These are phyloP conservation scores for Charina bottae DNA, from an alignment of 2,113 vertebrate species.

Conservation along the genomic window DNA sequence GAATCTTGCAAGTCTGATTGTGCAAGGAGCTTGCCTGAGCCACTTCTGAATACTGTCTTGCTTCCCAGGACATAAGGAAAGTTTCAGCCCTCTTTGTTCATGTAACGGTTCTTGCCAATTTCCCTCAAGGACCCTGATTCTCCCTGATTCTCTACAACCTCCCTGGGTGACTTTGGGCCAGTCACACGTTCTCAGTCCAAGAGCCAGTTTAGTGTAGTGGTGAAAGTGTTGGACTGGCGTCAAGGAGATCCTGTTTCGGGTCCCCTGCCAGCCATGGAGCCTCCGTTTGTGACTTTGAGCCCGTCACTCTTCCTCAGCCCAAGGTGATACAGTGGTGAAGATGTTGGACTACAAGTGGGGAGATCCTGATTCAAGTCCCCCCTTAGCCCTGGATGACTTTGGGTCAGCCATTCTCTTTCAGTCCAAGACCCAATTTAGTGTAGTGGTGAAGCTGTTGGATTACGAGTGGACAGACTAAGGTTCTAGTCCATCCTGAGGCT, in stretches of 20 bases:
- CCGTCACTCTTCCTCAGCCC: too few species aligned
- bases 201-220: neutral
- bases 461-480: too few species aligned
- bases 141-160: neutral
- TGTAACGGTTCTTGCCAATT: neutral
- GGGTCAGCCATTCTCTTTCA: too few species aligned
- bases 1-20: neutral
- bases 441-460: too few species aligned
- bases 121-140: neutral
- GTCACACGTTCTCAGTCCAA: neutral
- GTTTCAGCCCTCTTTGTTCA: neutral
- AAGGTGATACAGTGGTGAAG: too few species aligned
- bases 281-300: too few species aligned
- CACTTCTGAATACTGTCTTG: neutral
- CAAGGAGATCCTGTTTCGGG: neutral
- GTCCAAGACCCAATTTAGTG: too few species aligned
- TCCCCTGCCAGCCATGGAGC: neutral
- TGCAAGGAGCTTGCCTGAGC: too few species aligned
- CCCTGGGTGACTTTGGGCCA: neutral
- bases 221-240: neutral
- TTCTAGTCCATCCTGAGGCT: too few species aligned
- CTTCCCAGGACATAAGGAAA: neutral
- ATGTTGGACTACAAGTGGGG: too few species aligned
- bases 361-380: too few species aligned
- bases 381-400: too few species aligned